phyloP scores from a whole-genome alignment of 2,113 vertebrate species.

The Apteryx owenii region DNA sequence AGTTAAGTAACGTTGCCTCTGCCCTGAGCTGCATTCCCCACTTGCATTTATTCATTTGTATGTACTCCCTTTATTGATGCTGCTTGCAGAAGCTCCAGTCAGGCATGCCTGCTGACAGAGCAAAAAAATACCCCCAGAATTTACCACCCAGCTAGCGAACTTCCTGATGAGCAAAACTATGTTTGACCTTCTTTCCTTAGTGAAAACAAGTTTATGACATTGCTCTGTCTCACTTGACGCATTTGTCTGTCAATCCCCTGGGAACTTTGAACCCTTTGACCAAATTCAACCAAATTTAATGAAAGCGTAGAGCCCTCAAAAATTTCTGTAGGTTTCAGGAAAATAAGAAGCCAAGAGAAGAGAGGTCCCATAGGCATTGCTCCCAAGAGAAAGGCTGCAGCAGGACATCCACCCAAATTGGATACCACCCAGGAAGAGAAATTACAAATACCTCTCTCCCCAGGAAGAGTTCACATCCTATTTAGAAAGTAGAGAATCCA shows the following conservation, averaged over 20 bases:
- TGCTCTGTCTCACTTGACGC: background rate
- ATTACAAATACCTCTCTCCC: slow-evolving; percentile 35
- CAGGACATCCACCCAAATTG: slow-evolving; percentile 23
- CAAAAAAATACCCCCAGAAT: background rate
- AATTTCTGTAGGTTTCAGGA: background rate
- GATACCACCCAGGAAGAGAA: slow-evolving; percentile 35
- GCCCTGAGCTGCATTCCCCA: background rate
- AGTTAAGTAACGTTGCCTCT: background rate
- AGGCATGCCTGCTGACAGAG: background rate
- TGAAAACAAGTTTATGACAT: background rate
- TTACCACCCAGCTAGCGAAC: background rate
- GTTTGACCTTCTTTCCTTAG: background rate
- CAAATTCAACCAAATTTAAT: background rate
- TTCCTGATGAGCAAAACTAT: background rate
- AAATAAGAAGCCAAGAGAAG: background rate
- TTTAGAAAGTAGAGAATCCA: slow-evolving; percentile 65
- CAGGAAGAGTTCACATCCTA: slow-evolving; percentile 51
- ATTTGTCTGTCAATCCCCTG: background rate
- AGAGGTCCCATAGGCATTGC: background rate
- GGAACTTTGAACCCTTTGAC: background rate
- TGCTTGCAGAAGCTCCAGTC: background rate
- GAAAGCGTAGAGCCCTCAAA: background rate
- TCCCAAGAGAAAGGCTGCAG: slow-evolving; percentile 44
- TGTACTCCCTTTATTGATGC: background rate
- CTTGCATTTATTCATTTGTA: background rate